These are phyloP conservation scores for Cacatua alba DNA, from an alignment of 2,113 vertebrate species.

Conservation along the genomic window DNA sequence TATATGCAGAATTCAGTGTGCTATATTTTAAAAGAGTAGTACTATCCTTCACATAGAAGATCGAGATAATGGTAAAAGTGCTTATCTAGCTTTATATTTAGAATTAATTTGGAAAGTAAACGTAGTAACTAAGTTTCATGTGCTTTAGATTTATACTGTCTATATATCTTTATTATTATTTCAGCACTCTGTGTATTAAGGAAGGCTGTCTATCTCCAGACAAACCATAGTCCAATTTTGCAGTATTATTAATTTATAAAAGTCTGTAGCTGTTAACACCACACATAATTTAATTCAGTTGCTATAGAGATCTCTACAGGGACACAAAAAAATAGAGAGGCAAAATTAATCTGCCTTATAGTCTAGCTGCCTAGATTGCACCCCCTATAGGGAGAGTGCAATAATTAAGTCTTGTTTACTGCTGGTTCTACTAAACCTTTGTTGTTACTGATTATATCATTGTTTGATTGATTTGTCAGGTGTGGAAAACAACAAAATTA, in stretches of 20 bases:
- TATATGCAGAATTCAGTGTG: neutral
- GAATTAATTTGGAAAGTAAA: neutral
- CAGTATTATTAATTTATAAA: slow-evolving; percentile 45
- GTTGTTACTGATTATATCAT: slow-evolving; percentile 59
- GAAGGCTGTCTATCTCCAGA: neutral
- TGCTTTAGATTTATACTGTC: neutral
- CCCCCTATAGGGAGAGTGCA: slow-evolving; percentile 49
- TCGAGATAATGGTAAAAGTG: neutral
- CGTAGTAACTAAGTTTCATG: neutral
- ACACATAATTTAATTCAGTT: slow-evolving; percentile 58
- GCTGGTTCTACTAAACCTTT: slow-evolving; percentile 53
- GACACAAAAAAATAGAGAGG: slow-evolving; percentile 47
- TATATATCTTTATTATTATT: neutral
- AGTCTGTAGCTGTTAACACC: slow-evolving; percentile 17
- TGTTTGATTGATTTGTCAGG: slow-evolving; percentile 63
- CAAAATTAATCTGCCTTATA: slow-evolving; percentile 67
- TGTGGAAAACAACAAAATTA: slow-evolving; percentile 62
- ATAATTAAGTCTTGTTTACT: slow-evolving; percentile 73
- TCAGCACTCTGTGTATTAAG: neutral
- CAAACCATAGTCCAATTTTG: neutral
- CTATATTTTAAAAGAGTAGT: neutral
- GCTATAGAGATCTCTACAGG: slow-evolving; percentile 68
- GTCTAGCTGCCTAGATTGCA: slow-evolving; percentile 62
- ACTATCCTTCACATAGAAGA: neutral
- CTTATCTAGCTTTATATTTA: neutral